Base-by-base conservation (phyloP, 2,113 vertebrate species). In the Ictidomys tridecemlineatus region DNA sequence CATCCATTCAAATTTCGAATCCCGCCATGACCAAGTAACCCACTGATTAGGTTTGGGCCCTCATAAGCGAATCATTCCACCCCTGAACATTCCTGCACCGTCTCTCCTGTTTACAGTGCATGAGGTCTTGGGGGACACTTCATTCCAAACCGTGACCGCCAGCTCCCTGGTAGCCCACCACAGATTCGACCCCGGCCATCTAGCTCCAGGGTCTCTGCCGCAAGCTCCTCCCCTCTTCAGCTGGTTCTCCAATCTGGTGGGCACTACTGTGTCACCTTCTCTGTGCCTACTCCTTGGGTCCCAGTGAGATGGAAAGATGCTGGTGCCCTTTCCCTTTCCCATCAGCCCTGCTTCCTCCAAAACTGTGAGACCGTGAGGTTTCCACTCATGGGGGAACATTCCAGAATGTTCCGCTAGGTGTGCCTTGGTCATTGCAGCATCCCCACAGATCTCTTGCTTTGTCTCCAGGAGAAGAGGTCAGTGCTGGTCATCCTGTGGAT, bases 401-500 rank as follows among this genome's bases (percentile, higher is more conserved):
- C 85, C 83, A 12, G 87, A 95, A 92, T 72, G 48, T 95, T 76
- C 86, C n/a, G 22, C 14, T 4, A 5, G 20, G 1, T 5, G 20
- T 9, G 7, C 30, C 14, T 77, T 45, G 58, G 83, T 13, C 70
- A 8, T 48, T 39, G 17, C 73, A 56, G 63, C 69, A 12, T 28
- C 30, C 69, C 51, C 90, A 94, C 18, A 34, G 90, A 42, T 86
- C 85, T 91, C 67, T 97, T 91, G 42, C 96, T 96, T 89, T 89
- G 6, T 97, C 95, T 93, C 73, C 98, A 99, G 99, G 99, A 99
- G 97, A 99, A 99, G 88, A 99, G 99, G 39, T 99, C 99, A 0
- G 98, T 99, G 65, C 97, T 99, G 90, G 98, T 99, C 91, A 99
- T 99, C 89, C 97, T 99, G 83, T 99, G 99, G 99, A 99, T 99